phyloP scores from a whole-genome alignment of 2,888 invertebrate genomes.

The Stramonita haemastoma region DNA sequence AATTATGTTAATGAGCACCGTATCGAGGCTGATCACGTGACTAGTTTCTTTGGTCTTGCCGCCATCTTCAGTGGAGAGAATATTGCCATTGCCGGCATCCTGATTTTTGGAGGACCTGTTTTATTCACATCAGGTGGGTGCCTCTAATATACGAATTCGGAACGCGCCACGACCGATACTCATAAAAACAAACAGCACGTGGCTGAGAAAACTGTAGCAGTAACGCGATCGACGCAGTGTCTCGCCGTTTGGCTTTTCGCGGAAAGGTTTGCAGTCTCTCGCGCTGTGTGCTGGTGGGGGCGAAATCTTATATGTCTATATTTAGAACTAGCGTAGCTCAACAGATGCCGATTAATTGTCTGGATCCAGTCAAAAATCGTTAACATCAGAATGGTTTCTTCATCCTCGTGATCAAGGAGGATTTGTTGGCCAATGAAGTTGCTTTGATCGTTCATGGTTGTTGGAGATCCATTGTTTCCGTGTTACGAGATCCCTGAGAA shows the following conservation, averaged over 20 bases:
- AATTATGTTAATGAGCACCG: constrained; percentile 69
- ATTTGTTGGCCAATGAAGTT: no score
- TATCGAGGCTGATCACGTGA: constrained; percentile 70
- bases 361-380: background rate
- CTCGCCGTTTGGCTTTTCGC: constrained; percentile 29
- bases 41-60: constrained; percentile 52
- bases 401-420: background rate
- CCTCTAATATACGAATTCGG: constrained; percentile 21
- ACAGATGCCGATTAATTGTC: constrained; percentile 26
- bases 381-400: background rate
- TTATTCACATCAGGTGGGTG: constrained; percentile 12
- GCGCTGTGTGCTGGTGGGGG: constrained; percentile 23
- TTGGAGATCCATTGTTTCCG: no score
- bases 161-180: constrained; percentile 14
- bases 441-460: no score
- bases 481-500: no score
- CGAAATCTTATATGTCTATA: constrained; percentile 31
- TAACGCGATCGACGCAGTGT: constrained; percentile 23
- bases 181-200: constrained; percentile 28
- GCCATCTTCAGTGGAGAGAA: constrained; percentile 49
- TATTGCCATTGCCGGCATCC: constrained; percentile 14
- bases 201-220: constrained; percentile 25
- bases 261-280: constrained; percentile 19
- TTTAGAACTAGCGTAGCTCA: constrained; percentile 41
- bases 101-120: constrained; percentile 1